Evolutionary conservation across 2,797 vertebrate genomes (phyloP).

Genomic region (Rousettus madagascariensis): DNA sequence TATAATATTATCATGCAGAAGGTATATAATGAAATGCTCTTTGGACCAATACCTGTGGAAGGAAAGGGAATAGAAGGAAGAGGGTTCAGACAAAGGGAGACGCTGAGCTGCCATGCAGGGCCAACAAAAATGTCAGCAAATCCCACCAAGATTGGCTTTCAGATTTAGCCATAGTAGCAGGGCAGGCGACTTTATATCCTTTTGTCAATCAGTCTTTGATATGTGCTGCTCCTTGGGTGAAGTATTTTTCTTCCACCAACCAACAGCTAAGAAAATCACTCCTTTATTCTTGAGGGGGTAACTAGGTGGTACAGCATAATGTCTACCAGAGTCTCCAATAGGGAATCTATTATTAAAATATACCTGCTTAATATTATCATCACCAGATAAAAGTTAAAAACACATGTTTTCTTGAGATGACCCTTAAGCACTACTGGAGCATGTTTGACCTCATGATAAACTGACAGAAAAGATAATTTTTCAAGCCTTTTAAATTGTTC

Average conservation of each 20-base stretch:
- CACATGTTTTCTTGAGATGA: background rate
- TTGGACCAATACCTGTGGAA: background rate
- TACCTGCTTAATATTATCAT: background rate
- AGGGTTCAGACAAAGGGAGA: background rate
- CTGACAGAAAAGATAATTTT: background rate
- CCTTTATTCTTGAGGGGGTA: background rate
- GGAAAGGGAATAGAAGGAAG: background rate
- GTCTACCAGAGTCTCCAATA: background rate
- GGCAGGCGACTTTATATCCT: background rate
- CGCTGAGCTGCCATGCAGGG: background rate
- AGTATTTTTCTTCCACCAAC: background rate
- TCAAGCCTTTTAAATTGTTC: slow-evolving; percentile 30
- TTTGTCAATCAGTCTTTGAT: background rate
- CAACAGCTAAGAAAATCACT: background rate
- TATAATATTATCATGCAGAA: background rate
- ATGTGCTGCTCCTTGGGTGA: background rate
- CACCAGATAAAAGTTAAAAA: slow-evolving; percentile 13
- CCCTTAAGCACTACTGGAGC: background rate
- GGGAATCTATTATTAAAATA: background rate
- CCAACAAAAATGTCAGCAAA: background rate
- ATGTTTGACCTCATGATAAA: background rate
- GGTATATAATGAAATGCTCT: background rate
- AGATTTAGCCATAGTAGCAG: background rate
- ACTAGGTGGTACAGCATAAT: background rate
- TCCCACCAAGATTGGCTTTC: background rate